Conservation (phyloP, 2,797 vertebrate genomes). For the Rhabdophis nuchalis region DNA sequence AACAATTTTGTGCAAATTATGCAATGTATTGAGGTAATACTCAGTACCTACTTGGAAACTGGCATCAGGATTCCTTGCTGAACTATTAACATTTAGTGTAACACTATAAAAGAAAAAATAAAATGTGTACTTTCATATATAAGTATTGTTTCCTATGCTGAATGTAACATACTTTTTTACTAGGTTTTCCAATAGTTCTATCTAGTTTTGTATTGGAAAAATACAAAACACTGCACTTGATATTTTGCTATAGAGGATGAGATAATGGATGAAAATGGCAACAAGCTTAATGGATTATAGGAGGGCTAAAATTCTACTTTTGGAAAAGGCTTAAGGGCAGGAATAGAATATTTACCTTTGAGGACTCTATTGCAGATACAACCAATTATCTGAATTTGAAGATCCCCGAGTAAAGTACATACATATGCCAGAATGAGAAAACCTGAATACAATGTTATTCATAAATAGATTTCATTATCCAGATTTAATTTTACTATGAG, state of each 20-base stretch:
- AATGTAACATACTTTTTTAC: neutral
- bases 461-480: conserved; percentile 41
- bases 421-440: conserved; percentile 40
- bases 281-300: conserved; percentile 47
- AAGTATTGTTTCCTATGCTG: conserved; percentile 27
- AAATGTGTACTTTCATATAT: conserved; percentile 21
- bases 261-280: conserved; percentile 51
- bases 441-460: conserved; percentile 33
- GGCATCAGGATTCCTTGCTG: conserved; percentile 36
- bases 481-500: conserved; percentile 44
- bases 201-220: conserved; percentile 17
- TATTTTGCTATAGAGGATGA: conserved; percentile 50
- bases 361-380: conserved; percentile 40
- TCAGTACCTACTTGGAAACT: conserved; percentile 27
- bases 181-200: conserved; percentile 47
- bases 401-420: conserved; percentile 46
- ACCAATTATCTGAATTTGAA: conserved; percentile 46
- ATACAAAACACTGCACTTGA: conserved; percentile 38
- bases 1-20: conserved; percentile 52
- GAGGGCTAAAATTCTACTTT: conserved; percentile 54
- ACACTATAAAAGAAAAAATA: conserved; percentile 24
- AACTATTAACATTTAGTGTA: conserved; percentile 51
- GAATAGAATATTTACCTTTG: conserved; percentile 45
- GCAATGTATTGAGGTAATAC: conserved; percentile 48
- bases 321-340: conserved; percentile 37